Evolutionary conservation across 2,113 vertebrate genomes (phyloP), one percentile per base, ranked within the genome.

Genomic region (Fulmarus glacialis): DNA sequence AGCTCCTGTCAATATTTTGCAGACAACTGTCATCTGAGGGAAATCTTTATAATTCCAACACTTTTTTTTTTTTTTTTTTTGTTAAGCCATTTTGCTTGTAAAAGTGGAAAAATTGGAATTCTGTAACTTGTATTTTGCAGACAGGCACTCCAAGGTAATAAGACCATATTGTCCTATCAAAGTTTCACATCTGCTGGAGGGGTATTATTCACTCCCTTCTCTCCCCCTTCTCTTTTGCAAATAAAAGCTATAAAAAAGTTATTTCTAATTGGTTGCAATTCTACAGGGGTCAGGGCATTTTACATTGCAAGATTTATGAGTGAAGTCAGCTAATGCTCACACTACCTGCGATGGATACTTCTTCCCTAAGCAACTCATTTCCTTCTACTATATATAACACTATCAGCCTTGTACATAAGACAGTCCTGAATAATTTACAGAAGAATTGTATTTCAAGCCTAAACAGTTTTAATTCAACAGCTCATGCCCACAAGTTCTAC

Each of bases 1-100:
- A 95, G 26, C 5, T 38, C 43, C 48, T 92, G 85, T 87, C 93
- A 95, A 94, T 97, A 95, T 77, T 93, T 92, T 95, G 26, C 56
- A 89, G 78, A 60, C 20, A 95, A 88, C 77, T 92, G 72, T 62
- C 79, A 95, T 74, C 66, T 71, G 87, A 92, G 7, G 21, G 63
- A 95, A 89, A 62, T 50, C 62, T 92, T 74, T 81, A 78, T 89
- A 94, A 95, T 77, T 85, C 32, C 15, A 86, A 27, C 21, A 58
- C 5, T 53, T 12, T 48, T 38, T 19, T 13, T 53, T 14, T 83
- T 60, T 40, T 74, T 38, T 19, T 13, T 53, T 14, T 83, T 60
- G 36, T 74, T 45, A 8, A 77, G 29, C 4, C 15, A 80, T 92
- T 96, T 91, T 85, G 6, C 47, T 92, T 73, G 38, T 45, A 85